Evolutionary conservation across 2,888 invertebrate genomes (phyloP), one percentile per base, ranked within the genome.

Genomic region (Ennomos quercinarius): DNA sequence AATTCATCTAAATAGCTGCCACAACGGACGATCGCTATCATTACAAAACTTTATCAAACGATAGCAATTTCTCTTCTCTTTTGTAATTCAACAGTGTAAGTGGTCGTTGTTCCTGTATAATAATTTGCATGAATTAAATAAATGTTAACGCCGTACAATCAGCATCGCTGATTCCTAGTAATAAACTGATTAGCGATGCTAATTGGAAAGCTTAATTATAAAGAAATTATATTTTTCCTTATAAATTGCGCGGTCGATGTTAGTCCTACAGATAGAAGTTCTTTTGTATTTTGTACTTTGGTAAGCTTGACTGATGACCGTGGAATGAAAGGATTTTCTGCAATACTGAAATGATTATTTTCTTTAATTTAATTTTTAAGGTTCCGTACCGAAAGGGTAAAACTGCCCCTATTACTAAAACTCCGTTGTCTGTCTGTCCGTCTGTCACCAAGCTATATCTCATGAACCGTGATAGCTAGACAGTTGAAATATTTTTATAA

Each of bases 61-160:
- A 73, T 71, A 72, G 68, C 66, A 62, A 77, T 77, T 67, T 62
- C 57, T 62, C 62, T 63, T 71, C 71, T 65, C 58, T 70, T 73
- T 71, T 54, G 67, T 73, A 72, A 71, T 67, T 70, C 73, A 74
- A 72, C 63, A 71, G 64, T 65, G 56, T 73, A 66, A 71, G 68
- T 67, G 61, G 64, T 60, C 63, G 50, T 43, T 54, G 38, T 73
- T 72, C 69, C 73, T 58, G 68, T 69, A 63, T 75, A 71, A 80
- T 81, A 81, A 87, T 88, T 83, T 84, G 72, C 87, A 87, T 88
- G 83, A 81, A 85, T 88, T 85, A 85, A 68, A 73, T 73, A 76
- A 79, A 81, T 76, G 77, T 82, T 80, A 82, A 78, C 76, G 76
- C 72, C 63, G 74, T 83, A 78, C 86, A 82, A 86, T 85, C 83